Evolutionary conservation across 2,888 invertebrate genomes (phyloP), one percentile per base, ranked within the genome.

Genomic region (Gerris lacustris): DNA sequence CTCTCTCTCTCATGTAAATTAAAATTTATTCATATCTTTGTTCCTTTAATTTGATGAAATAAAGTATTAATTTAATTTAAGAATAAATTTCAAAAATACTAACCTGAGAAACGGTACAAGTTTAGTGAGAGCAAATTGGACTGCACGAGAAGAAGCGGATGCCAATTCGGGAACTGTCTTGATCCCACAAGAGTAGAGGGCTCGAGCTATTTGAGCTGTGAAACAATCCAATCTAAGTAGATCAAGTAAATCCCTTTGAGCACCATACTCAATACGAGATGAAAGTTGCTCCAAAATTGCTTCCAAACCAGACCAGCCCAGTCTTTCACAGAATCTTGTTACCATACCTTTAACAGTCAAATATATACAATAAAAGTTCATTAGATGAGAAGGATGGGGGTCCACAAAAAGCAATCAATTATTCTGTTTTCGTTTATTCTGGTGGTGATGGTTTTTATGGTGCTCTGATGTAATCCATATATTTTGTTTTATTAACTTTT

Each of bases 231-330:
- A 81, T 75, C 91, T 87, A 84, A 96, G 90, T 70, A 99, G 83
- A 79, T 98, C 97, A 74, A 96, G 85, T 63, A 99, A 83, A 79
- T 99, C 97, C 43, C 91, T 86, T 78, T 93, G 91, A 67, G 98
- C 90, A 11, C 97, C 98, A 80, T 98, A 97, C 77, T 93, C 92
- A 64, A 99, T 84, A 17, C 98, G 88, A 77, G 91, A 90, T 82
- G 97, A 95, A 80, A 99, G 97, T 81, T 96, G 94, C 0, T 90
- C 87, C 64, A 99, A 86, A 63, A 99, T 83, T 74, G 94, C 83
- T 80, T 96, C 92, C 78, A 99, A 84, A 79, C 90, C 92, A 75
- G 86, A 86, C 97, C 98, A 99, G 44, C 96, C 94, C 11, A 99
- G 82, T 70, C 94, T 89, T 74, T 86, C 87, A 80, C 96, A 95